A percentile compares a stretch with the other conserved stretches of the same genome.
phyloP scores from a whole-genome alignment of 2,797 vertebrate genomes.

The Enteromius afrohamiltoni region DNA sequence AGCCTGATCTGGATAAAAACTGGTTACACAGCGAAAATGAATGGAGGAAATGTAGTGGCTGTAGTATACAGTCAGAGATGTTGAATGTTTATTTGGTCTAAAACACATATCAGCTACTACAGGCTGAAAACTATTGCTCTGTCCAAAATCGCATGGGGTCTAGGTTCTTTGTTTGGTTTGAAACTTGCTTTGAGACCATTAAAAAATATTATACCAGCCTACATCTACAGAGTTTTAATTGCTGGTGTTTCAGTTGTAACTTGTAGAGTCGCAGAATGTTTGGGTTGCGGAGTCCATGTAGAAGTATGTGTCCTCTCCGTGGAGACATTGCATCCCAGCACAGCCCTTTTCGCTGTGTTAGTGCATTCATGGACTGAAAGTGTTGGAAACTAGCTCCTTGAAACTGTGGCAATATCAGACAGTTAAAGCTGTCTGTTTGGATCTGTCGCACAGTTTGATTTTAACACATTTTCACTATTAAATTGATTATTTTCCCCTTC shows the following conservation, averaged over 20 bases:
- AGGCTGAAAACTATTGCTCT: not conserved
- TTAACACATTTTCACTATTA: constrained; percentile 40
- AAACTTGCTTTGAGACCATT: not conserved
- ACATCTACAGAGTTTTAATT: not conserved
- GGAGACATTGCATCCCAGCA: constrained; percentile 36
- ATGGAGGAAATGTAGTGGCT: not conserved
- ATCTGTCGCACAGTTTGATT: constrained; percentile 33
- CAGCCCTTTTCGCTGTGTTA: constrained; percentile 40
- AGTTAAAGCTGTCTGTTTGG: constrained; percentile 31
- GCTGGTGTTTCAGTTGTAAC: not conserved
- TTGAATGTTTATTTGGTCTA: not conserved
- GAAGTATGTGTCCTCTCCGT: constrained; percentile 16
- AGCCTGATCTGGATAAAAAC: not conserved
- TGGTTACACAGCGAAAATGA: not conserved
- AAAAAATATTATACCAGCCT: not conserved
- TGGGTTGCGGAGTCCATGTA: constrained; percentile 27
- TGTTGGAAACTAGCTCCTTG: constrained; percentile 27
- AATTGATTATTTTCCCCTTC: constrained; percentile 30
- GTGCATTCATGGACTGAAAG: constrained; percentile 8
- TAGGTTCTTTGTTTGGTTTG: not conserved
- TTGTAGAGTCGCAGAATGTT: constrained; percentile 63
- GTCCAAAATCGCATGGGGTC: not conserved
- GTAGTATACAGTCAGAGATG: not conserved
- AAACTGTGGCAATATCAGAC: constrained; percentile 19
- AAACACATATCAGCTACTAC: not conserved